phyloP scores from a whole-genome alignment of 2,113 vertebrate genomes.

The Orycteropus afer region DNA sequence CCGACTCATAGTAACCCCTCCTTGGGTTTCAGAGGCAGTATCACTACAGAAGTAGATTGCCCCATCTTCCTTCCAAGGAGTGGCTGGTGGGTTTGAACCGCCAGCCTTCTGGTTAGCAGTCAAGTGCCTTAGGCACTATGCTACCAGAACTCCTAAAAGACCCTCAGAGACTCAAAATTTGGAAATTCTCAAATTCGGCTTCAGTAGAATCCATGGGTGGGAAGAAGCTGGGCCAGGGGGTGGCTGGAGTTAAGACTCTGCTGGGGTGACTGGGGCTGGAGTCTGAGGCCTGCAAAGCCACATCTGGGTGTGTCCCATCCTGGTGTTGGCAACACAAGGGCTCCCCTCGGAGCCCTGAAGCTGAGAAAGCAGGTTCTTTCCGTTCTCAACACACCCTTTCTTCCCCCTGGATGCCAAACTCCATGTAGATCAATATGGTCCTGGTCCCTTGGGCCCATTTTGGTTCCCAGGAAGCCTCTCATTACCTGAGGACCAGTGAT shows the following conservation, averaged over 20 bases:
- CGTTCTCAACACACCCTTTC: background rate
- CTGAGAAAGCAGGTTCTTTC: background rate
- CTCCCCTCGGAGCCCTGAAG: background rate
- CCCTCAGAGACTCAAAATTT: background rate
- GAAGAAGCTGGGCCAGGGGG: background rate
- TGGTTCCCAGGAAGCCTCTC: background rate
- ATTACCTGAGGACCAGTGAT: rapidly evolving
- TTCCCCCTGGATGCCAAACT: background rate
- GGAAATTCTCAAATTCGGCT: background rate
- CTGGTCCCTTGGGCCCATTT: too few species aligned
- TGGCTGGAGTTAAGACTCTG: background rate
- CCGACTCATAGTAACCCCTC: too few species aligned
- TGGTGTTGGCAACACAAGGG: background rate
- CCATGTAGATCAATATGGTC: background rate
- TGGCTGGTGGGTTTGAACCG: too few species aligned
- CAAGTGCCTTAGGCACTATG: too few species aligned
- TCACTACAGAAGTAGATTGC: too few species aligned
- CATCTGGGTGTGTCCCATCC: rapidly evolving
- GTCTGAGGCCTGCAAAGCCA: background rate
- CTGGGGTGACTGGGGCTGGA: background rate
- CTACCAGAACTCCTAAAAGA: too few species aligned
- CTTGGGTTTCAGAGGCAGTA: too few species aligned
- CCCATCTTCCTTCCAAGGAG: too few species aligned
- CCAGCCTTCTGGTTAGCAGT: too few species aligned
- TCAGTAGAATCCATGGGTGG: background rate